A percentile compares a stretch with the other conserved stretches of the same genome.
Conservation (phyloP, 2,888 invertebrate genomes). For the Ophion costatus region DNA sequence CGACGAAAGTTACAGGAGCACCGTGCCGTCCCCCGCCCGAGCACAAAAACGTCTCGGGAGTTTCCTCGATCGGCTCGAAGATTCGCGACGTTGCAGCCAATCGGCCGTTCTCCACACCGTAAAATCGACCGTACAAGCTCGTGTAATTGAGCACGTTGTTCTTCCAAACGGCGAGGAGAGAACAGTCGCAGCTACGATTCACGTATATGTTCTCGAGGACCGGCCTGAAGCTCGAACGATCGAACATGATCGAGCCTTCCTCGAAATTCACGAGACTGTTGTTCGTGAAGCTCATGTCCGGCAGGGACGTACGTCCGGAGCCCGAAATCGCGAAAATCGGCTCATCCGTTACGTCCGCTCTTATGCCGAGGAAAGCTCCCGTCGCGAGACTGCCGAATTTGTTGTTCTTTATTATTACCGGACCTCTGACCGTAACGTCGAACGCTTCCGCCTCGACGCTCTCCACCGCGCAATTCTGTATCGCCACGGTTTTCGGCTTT, state of each 20-base stretch:
- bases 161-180: constrained; percentile 82
- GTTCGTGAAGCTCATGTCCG: constrained; percentile 87
- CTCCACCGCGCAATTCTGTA: constrained; percentile 86
- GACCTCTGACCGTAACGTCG: constrained; percentile 86
- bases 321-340: constrained; percentile 83
- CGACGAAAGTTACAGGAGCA: constrained; percentile 73
- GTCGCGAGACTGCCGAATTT: constrained; percentile 85
- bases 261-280: constrained; percentile 86
- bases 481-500: constrained; percentile 86
- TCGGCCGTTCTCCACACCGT: constrained; percentile 60
- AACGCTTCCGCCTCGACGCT: constrained; percentile 88
- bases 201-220: constrained; percentile 86
- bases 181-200: constrained; percentile 86
- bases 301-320: constrained; percentile 86
- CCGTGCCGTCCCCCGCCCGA: constrained; percentile 70
- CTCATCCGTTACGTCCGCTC: constrained; percentile 82
- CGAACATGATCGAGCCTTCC: constrained; percentile 86
- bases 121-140: constrained; percentile 77
- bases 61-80: constrained; percentile 75
- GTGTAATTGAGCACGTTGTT: constrained; percentile 80
- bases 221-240: constrained; percentile 85
- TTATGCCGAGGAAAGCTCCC: constrained; percentile 87
- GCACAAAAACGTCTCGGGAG: constrained; percentile 79
- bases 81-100: constrained; percentile 56
- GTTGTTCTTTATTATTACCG: constrained; percentile 88